Base-by-base conservation (phyloP, 2,888 invertebrate genomes). In the Aethes cnicana region DNA sequence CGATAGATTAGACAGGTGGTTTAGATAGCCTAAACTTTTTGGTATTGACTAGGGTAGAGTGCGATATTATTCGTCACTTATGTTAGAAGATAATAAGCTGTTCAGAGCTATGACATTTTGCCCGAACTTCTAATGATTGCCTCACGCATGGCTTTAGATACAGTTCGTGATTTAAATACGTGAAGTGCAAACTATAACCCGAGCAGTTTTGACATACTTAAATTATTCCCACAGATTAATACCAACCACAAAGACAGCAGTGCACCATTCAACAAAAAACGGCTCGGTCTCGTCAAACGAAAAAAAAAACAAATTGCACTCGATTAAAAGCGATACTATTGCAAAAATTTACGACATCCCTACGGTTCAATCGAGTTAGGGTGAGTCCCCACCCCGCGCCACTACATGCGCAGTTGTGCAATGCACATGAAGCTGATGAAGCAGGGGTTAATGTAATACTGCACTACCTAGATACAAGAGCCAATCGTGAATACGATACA, bases 281-380 rank as follows among this genome's bases (percentile, higher is more conserved):
- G 20, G 11, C 12, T 20, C 26, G 11, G 7, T 11, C 7, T 4
- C 25, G 28, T 0, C 9, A 37, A 21, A 21, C 9, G 1, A 16
- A 8, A 30, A 21, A 17, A 11, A 46, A 47, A 28, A 42, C 23
- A 17, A n/a, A n/a, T n/a, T 16, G 14, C 25, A 39, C 1, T 50
- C 43, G 50, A 44, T 43, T 37, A 37, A 50, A 44, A 23, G 11
- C 8, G 36, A 16, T 61, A n/a, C n/a, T 67, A 61, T 65, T 54
- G 58, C 58, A 58, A 61, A 55, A 49, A 47, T 63, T 64, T 61
- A n/a, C 72, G 73, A 69, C 85, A 67, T 66, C 86, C 73, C 86
- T 85, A 79, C 53, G 68, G 68, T 68, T 74, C 77, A 74, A 76
- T 77, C 72, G 74, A 67, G 72, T 81, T 78, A 71, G 72, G 73